A percentile compares a stretch with the other conserved stretches of the same genome.
Conservation (phyloP, 2,113 vertebrate species). For the Salvelinus namaycush region DNA sequence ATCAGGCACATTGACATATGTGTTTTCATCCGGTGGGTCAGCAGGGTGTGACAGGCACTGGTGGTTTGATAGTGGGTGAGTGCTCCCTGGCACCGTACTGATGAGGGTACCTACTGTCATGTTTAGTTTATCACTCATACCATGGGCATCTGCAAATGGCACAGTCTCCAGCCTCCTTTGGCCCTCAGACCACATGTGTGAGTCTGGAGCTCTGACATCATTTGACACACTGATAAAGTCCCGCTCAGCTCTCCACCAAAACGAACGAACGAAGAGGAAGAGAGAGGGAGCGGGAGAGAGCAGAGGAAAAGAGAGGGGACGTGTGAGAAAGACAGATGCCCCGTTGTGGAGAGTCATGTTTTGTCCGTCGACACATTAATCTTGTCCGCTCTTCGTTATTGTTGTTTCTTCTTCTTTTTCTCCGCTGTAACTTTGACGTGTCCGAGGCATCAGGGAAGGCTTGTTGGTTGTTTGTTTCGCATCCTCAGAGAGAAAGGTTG, state of each 20-base stretch:
- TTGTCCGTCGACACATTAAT: background rate
- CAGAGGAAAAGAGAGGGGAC: background rate
- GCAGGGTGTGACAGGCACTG: no score
- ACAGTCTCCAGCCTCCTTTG: constrained; percentile 13
- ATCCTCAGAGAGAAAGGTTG: constrained; percentile 21
- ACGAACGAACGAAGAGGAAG: background rate
- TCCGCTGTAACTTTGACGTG: background rate
- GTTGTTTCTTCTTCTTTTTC: background rate
- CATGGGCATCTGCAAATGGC: constrained; percentile 37
- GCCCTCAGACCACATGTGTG: constrained; percentile 27
- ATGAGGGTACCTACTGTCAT: constrained; percentile 15
- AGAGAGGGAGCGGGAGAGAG: background rate
- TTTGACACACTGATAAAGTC: constrained; percentile 10
- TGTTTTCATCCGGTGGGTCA: no score
- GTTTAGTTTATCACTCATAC: constrained; percentile 21
- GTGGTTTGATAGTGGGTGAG: no score
- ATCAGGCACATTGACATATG: no score
- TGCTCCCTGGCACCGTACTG: no score
- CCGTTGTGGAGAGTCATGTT: background rate
- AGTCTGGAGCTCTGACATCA: constrained; percentile 54
- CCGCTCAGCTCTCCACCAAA: constrained; percentile 21
- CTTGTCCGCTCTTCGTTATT: background rate
- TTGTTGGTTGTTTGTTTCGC: constrained; percentile 4
- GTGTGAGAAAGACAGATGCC: background rate
- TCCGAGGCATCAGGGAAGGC: background rate